These are phyloP conservation scores for Melanostigma gelatinosum DNA, from an alignment of 2,113 vertebrate genomes.

Conservation along the genomic window DNA sequence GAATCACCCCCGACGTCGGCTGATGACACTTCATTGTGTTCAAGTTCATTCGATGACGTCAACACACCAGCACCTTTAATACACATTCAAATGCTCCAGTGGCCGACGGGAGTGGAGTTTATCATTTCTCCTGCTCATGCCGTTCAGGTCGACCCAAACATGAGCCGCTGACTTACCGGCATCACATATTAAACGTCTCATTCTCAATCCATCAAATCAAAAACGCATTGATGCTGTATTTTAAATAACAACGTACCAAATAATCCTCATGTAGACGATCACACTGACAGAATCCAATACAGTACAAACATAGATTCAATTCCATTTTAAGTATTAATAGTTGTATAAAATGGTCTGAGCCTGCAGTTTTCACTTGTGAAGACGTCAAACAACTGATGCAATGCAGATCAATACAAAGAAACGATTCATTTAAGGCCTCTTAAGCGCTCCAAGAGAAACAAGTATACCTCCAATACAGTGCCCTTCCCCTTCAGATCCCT, in stretches of 20 bases:
- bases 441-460: slow-evolving; percentile 7
- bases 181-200: slow-evolving; percentile 52
- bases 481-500: neutral
- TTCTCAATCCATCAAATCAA: slow-evolving; percentile 38
- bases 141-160: slow-evolving; percentile 24
- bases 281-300: slow-evolving; percentile 5
- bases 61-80: slow-evolving; percentile 46
- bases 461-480: slow-evolving; percentile 1
- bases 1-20: slow-evolving; percentile 48
- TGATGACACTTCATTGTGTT: slow-evolving; percentile 21
- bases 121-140: slow-evolving; percentile 44
- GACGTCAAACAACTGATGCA: neutral
- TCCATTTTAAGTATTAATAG: slow-evolving; percentile 25
- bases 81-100: slow-evolving; percentile 40
- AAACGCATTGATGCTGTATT: neutral
- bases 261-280: slow-evolving; percentile 24
- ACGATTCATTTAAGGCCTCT: neutral
- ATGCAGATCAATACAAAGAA: slow-evolving; percentile 6
- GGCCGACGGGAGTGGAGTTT: slow-evolving; percentile 44
- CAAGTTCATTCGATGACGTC: slow-evolving; percentile 37
- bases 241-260: neutral
- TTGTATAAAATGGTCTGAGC: slow-evolving; percentile 1
- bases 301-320: slow-evolving; percentile 9
- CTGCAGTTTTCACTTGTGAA: neutral
- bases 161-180: slow-evolving; percentile 57